These are phyloP conservation scores for Toxostoma redivivum DNA, from an alignment of 2,113 vertebrate species.

Conservation along the genomic window DNA sequence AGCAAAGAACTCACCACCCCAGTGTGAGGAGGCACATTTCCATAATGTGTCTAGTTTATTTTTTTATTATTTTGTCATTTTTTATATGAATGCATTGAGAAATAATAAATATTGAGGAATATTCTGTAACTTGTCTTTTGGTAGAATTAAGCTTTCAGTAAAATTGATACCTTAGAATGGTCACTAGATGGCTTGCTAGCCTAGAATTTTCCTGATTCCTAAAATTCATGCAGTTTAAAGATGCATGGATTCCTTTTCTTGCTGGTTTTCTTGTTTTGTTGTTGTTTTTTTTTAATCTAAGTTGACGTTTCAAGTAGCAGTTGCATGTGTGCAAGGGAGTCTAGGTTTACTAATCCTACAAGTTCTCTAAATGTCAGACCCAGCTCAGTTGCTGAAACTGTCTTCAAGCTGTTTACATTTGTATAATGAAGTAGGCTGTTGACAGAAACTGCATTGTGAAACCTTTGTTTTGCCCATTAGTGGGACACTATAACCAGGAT, in stretches of 20 bases:
- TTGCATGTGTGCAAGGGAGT: slow-evolving; percentile 34
- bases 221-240: not conserved
- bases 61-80: not conserved
- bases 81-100: not conserved
- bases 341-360: slow-evolving; percentile 46
- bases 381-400: not conserved
- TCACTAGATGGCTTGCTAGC: slow-evolving; percentile 76
- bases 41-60: not conserved
- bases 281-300: not conserved
- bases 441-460: not conserved
- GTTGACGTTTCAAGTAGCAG: slow-evolving; percentile 41
- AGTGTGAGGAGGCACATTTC: not conserved
- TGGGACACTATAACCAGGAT: not conserved
- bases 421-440: not conserved
- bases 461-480: not conserved
- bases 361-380: slow-evolving; percentile 33
- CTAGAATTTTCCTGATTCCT: slow-evolving; percentile 30
- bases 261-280: not conserved
- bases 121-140: not conserved
- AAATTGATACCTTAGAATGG: not conserved
- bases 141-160: not conserved
- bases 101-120: not conserved
- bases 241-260: not conserved
- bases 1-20: not conserved
- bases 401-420: not conserved